These are phyloP conservation scores for Turritopsis dohrnii DNA, from an alignment of 30 jellyfish, hydroid and myxozoan species.

Conservation along the genomic window DNA sequence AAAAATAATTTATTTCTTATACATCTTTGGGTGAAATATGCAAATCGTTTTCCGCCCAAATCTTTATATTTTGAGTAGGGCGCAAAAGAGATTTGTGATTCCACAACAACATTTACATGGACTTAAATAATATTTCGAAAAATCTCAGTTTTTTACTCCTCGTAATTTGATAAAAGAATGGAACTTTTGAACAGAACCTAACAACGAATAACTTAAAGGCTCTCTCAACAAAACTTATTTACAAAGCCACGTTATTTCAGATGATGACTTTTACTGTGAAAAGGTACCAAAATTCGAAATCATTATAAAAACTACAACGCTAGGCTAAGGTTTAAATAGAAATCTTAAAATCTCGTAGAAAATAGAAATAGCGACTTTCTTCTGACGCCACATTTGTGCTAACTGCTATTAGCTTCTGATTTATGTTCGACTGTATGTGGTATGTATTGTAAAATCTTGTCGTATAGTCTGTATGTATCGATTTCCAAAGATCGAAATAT, in stretches of 20 bases:
- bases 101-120: not conserved
- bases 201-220: not conserved
- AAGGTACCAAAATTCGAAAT: not conserved
- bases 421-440: conserved; percentile 37
- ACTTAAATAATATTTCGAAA: not conserved
- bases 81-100: not conserved
- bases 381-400: not conserved
- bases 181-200: not conserved
- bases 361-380: not conserved
- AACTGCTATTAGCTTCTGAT: not conserved
- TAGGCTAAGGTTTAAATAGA: not conserved
- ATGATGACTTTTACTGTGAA: too few species aligned
- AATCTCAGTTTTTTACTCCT: not conserved
- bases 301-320: not conserved
- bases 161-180: not conserved
- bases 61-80: not conserved
- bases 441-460: conserved; percentile 18
- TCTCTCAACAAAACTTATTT: not conserved
- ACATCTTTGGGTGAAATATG: not conserved
- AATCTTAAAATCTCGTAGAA: not conserved
- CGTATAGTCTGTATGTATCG: conserved; percentile 31
- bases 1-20: not conserved
- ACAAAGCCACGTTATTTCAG: not conserved
- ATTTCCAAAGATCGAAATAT: conserved; percentile 17
- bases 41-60: not conserved